phyloP scores from a whole-genome alignment of 2,888 invertebrate species.

The Tenthredo distinguenda region DNA sequence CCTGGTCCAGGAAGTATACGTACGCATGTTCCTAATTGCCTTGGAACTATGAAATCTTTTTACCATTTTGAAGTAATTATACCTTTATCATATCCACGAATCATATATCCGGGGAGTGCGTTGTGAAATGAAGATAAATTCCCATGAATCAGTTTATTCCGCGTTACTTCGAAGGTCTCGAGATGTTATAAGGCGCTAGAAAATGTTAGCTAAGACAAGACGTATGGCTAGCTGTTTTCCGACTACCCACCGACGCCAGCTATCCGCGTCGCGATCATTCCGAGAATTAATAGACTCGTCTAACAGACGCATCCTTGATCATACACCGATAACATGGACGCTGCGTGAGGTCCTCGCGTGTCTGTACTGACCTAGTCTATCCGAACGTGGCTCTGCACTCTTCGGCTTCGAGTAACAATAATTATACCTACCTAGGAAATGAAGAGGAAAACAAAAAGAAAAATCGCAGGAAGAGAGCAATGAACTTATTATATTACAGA shows the following conservation, averaged over 20 bases:
- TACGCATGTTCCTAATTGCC: not conserved
- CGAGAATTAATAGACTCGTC: slow-evolving; percentile 65
- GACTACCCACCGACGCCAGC: slow-evolving; percentile 44
- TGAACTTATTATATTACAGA: not conserved
- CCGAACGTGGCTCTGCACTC: not conserved
- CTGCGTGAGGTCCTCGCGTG: slow-evolving; percentile 48
- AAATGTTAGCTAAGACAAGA: slow-evolving; percentile 23
- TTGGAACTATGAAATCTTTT: not conserved
- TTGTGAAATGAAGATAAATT: slow-evolving; percentile 26
- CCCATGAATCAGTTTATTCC: slow-evolving; percentile 25
- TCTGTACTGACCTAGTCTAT: slow-evolving; percentile 37
- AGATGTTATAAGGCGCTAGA: not conserved
- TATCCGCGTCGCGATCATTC: slow-evolving; percentile 64
- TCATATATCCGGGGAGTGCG: slow-evolving; percentile 17
- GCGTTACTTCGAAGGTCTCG: slow-evolving; percentile 23
- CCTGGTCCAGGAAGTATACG: no score
- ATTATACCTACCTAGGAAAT: not conserved
- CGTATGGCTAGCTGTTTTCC: slow-evolving; percentile 14
- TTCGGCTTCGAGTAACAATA: not conserved
- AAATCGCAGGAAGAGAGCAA: slow-evolving; percentile 20
- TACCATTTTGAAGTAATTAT: slow-evolving; percentile 19
- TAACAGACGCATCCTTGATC: slow-evolving; percentile 52
- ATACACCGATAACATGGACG: slow-evolving; percentile 45
- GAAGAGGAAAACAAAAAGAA: not conserved
- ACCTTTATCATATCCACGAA: slow-evolving; percentile 28